Evolutionary conservation across 1,140 invertebrate species (phyloP).

Genomic region (Halesus radiatus): DNA sequence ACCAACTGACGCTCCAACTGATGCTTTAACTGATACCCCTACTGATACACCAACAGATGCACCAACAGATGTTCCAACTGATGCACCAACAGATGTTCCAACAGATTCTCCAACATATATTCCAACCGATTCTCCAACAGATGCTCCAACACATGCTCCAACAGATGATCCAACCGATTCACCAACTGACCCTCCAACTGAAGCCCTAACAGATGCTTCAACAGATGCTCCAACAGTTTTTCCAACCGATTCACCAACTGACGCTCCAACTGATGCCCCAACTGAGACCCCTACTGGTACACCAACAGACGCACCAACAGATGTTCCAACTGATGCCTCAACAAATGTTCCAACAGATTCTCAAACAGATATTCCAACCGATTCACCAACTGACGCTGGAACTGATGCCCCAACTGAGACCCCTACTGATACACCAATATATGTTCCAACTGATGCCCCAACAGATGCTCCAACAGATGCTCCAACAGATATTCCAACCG

Average conservation of each 20-base stretch:
- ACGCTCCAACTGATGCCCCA: neutral
- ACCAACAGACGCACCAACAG: neutral
- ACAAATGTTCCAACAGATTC: neutral
- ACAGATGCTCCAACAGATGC: conserved; percentile 3
- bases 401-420: neutral
- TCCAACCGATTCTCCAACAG: conserved; percentile 21
- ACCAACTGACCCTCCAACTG: neutral
- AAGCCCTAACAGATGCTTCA: conserved; percentile 16
- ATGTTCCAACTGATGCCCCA: neutral
- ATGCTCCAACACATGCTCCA: neutral
- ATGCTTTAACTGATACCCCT: no score
- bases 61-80: neutral
- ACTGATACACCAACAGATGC: neutral
- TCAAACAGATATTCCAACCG: neutral
- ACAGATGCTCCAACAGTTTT: neutral
- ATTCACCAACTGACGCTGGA: conserved; percentile 8
- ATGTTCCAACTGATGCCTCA: conserved; percentile 3
- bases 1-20: conserved; percentile 1
- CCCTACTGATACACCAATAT: conserved; percentile 9
- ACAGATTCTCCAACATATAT: neutral
- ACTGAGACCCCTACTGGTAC: no score
- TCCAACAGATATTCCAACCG: neutral
- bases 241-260: conserved; percentile 17
- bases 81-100: neutral
- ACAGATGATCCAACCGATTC: neutral